A percentile compares a stretch with the other conserved stretches of the same genome.
These are phyloP conservation scores for Sipha maydis DNA, from an alignment of 2,888 invertebrate species.

Conservation along the genomic window DNA sequence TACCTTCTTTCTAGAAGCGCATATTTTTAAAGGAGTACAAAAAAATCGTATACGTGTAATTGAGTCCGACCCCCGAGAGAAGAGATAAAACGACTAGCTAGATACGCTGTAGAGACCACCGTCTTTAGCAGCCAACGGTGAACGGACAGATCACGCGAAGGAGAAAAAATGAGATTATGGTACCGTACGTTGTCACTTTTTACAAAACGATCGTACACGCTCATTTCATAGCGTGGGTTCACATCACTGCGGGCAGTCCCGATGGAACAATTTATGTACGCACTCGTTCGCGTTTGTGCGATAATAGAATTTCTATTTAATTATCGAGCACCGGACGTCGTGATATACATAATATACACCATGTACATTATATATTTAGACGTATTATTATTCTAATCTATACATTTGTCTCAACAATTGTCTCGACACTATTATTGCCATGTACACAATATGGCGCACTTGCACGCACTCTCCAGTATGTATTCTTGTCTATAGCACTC, in stretches of 20 bases:
- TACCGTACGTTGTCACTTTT: no score
- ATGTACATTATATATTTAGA: neutral
- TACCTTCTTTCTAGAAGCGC: no score
- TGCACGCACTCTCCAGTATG: neutral
- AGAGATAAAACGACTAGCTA: no score
- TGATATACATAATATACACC: neutral
- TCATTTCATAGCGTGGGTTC: neutral
- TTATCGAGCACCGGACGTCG: neutral
- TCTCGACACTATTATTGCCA: neutral
- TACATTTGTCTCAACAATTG: neutral
- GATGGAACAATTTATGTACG: neutral
- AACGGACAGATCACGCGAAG: no score
- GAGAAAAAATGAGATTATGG: no score
- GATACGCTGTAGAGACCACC: no score
- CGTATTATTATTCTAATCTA: constrained; percentile 29
- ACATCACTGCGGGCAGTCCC: neutral
- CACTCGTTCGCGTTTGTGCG: neutral
- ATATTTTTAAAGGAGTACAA: no score
- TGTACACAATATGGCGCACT: neutral
- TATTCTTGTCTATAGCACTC: neutral
- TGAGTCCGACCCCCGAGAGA: no score
- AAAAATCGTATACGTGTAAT: no score
- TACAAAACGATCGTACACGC: no score
- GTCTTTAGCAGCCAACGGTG: no score
- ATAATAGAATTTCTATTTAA: constrained; percentile 34